Conservation (phyloP, 2,797 vertebrate genomes). For the Cheirogaleus major region DNA sequence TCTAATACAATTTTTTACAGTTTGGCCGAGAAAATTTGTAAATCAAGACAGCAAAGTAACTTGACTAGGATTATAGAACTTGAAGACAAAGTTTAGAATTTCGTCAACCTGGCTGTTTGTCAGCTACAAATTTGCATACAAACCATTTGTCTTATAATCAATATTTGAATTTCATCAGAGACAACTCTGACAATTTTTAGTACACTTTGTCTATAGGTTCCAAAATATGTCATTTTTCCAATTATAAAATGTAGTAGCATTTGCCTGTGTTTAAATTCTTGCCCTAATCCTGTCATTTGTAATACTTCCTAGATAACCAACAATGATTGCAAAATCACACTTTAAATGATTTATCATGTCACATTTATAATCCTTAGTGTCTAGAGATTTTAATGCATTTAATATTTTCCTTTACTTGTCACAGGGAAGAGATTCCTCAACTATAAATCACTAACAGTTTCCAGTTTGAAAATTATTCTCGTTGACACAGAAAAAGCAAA, state of each 20-base stretch:
- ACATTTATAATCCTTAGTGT: neutral
- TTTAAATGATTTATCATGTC: conserved; percentile 12
- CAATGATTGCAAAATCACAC: neutral
- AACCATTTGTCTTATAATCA: neutral
- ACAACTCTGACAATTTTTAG: neutral
- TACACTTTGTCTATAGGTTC: neutral
- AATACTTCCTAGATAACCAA: neutral
- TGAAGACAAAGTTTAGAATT: neutral
- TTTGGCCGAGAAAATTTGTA: neutral
- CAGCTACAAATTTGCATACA: neutral
- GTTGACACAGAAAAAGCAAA: neutral
- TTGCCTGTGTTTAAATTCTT: conserved; percentile 35
- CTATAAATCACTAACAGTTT: neutral
- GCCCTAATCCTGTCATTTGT: neutral
- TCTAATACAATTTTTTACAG: neutral
- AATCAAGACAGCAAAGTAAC: neutral
- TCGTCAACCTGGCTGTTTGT: neutral
- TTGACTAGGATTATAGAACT: neutral
- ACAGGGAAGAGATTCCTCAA: neutral
- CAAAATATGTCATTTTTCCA: neutral
- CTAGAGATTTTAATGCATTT: conserved; percentile 33
- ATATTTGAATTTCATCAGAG: neutral
- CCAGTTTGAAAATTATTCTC: neutral
- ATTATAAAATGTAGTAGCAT: neutral
- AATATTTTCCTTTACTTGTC: neutral